A percentile compares a stretch with the other conserved stretches of the same genome.
Conservation (phyloP, 2,888 invertebrate species). For the Imbricaverruca yamaguchii region DNA sequence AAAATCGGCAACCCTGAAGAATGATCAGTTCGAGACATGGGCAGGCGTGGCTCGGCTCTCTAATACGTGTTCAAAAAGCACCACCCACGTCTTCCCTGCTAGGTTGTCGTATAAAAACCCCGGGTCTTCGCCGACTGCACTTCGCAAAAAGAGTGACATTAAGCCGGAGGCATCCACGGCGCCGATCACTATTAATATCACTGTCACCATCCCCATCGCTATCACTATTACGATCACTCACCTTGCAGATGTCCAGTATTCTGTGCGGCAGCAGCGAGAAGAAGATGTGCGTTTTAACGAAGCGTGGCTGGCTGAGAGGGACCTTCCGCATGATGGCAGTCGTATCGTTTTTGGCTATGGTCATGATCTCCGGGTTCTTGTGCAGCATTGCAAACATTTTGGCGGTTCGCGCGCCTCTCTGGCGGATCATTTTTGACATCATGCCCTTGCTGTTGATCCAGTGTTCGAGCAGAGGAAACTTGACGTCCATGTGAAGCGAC, state of each 20-base stretch:
- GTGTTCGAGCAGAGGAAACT: constrained; percentile 16
- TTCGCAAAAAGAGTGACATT: too few relatives aligned
- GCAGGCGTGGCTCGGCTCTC: too few relatives aligned
- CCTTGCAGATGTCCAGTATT: background rate
- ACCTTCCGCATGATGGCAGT: background rate
- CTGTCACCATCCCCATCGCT: too few relatives aligned
- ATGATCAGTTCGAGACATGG: too few relatives aligned
- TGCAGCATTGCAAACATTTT: background rate
- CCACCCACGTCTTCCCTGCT: too few relatives aligned
- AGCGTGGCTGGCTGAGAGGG: background rate
- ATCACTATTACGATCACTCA: background rate
- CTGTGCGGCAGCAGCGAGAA: constrained; percentile 3
- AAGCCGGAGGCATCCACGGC: too few relatives aligned
- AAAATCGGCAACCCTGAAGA: too few relatives aligned
- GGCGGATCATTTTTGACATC: constrained; percentile 3
- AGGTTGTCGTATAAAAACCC: too few relatives aligned
- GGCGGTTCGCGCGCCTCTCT: background rate
- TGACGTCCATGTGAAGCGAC: constrained; percentile 16
- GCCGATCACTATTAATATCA: too few relatives aligned
- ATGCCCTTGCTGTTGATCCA: constrained; percentile 19
- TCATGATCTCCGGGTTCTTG: constrained; percentile 3
- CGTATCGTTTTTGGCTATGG: background rate
- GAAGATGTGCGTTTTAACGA: constrained; percentile 15
- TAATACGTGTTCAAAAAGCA: too few relatives aligned
- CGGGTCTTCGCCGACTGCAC: too few relatives aligned